Evolutionary conservation across 2,888 invertebrate genomes (phyloP).

Genomic region (Diploptera punctata): DNA sequence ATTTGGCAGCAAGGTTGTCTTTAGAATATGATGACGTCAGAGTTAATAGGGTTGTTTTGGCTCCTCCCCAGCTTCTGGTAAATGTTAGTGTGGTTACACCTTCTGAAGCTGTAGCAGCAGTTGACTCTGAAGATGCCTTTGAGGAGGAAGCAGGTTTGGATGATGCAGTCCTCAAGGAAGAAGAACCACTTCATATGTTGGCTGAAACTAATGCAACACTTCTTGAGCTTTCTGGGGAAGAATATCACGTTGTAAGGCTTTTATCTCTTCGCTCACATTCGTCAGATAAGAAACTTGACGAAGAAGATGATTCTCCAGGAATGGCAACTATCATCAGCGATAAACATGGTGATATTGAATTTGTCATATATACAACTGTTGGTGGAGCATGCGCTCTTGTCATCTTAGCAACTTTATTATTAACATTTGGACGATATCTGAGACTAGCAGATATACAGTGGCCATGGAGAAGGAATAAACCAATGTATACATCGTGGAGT

Average conservation of each 20-base stretch:
- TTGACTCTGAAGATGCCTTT: conserved; percentile 41
- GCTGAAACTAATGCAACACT: conserved; percentile 51
- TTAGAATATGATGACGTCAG: conserved; percentile 50
- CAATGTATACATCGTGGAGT: conserved; percentile 23
- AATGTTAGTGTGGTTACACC: conserved; percentile 50
- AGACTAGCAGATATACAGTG: conserved; percentile 45
- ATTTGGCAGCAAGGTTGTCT: conserved; percentile 50
- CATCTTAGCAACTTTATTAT: conserved; percentile 48
- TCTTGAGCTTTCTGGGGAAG: conserved; percentile 50
- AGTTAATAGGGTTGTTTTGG: conserved; percentile 49
- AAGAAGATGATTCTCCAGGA: not conserved
- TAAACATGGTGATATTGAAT: not conserved
- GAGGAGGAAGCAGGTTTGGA: conserved; percentile 46
- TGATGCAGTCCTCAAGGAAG: conserved; percentile 45
- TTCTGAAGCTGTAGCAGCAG: conserved; percentile 34
- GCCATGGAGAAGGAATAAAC: conserved; percentile 39
- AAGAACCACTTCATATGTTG: conserved; percentile 48
- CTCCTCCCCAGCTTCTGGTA: conserved; percentile 49
- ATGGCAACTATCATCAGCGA: conserved; percentile 12
- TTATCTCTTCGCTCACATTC: conserved; percentile 33
- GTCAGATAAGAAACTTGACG: not conserved
- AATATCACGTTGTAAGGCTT: conserved; percentile 49
- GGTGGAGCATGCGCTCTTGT: conserved; percentile 43
- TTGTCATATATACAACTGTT: not conserved
- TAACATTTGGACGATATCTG: conserved; percentile 45